Evolutionary conservation across 1,140 invertebrate species (phyloP).

Genomic region (Teleogryllus occipitalis): DNA sequence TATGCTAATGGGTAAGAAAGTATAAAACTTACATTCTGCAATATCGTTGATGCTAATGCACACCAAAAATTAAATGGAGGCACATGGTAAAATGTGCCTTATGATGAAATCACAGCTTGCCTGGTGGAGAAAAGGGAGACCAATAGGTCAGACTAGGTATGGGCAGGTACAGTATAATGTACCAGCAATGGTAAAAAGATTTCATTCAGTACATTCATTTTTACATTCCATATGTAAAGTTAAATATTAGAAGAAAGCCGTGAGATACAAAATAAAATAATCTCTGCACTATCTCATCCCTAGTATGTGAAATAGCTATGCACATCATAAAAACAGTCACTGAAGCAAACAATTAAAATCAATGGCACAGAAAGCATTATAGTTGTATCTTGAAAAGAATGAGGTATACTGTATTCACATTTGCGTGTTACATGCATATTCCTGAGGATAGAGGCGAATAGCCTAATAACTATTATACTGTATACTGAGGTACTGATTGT

Average conservation of each 20-base stretch:
- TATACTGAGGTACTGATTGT: conserved; percentile 15
- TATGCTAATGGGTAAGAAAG: not conserved
- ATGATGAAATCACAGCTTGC: not conserved
- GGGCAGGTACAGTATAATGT: not conserved
- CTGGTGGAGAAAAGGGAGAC: not conserved
- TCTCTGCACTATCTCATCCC: not conserved
- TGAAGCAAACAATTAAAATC: not conserved
- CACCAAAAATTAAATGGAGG: not conserved
- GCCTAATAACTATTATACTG: conserved; percentile 16
- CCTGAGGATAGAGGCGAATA: conserved; percentile 14
- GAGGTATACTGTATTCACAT: conserved; percentile 3
- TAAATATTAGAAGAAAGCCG: not conserved
- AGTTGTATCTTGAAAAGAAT: not conserved
- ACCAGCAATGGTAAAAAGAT: conserved; percentile 4
- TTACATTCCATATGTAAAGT: not conserved
- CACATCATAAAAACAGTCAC: not conserved
- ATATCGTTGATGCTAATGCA: not conserved
- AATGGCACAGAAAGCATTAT: not conserved
- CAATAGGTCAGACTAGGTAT: not conserved
- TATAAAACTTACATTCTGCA: not conserved
- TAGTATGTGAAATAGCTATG: not conserved
- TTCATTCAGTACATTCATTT: not conserved
- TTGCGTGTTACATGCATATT: not conserved
- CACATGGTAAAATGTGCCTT: not conserved
- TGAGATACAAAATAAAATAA: not conserved